Evolutionary conservation across 2,797 vertebrate genomes (phyloP).

Genomic region (Poecilia velifera): DNA sequence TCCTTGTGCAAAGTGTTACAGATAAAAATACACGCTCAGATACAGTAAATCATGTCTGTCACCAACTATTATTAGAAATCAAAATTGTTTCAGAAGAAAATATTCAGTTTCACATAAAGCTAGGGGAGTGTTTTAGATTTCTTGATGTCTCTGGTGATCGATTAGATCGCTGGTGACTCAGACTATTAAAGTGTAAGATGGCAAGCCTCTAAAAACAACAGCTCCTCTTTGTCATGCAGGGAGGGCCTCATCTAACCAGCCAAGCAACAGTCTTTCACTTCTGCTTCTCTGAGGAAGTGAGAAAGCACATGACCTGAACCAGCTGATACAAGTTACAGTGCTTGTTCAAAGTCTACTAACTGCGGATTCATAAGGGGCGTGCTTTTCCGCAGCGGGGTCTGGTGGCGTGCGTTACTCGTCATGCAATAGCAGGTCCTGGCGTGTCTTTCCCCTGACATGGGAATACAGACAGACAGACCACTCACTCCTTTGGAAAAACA

Average conservation of each 20-base stretch:
- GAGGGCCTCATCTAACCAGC: conserved; percentile 63
- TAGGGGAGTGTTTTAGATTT: background rate
- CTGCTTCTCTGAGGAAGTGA: conserved; percentile 79
- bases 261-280: conserved; percentile 77
- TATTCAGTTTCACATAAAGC: background rate
- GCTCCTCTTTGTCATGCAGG: conserved; percentile 29
- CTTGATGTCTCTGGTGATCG: conserved; percentile 12
- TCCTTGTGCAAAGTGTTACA: background rate
- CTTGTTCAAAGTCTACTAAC: conserved; percentile 77
- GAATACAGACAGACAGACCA: conserved; percentile 39
- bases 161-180: conserved; percentile 26
- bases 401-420: conserved; percentile 19
- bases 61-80: background rate
- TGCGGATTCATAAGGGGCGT: conserved; percentile 68
- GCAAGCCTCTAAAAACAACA: conserved; percentile 51
- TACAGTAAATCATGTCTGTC: background rate
- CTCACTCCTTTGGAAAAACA: conserved; percentile 31
- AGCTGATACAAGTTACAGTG: conserved; percentile 76
- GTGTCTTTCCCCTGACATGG: conserved; percentile 61
- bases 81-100: conserved; percentile 3
- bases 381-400: conserved; percentile 28
- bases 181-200: conserved; percentile 19
- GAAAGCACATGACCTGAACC: conserved; percentile 80
- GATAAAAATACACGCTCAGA: background rate
- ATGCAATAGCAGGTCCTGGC: conserved; percentile 60